Base-by-base conservation (phyloP, 2,113 vertebrate species). In the Neodontobutis hainanensis region DNA sequence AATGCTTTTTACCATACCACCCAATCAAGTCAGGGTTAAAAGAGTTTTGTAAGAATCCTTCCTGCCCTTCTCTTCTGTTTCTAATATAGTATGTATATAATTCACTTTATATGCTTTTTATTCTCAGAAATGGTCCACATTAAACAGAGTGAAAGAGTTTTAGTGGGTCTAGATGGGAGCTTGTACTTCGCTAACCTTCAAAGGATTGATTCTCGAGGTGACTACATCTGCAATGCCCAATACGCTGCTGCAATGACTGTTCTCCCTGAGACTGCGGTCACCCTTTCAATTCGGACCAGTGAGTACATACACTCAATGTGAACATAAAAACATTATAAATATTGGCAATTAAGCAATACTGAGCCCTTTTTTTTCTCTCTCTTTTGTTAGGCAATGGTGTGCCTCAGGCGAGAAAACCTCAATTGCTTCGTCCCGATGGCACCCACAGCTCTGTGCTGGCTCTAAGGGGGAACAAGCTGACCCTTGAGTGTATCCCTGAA, bases 211-310 rank as follows among this genome's bases (percentile, higher is more conserved):
- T 93, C 89, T 68, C 91, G 87, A 65, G 75, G 91, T 0, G 95
- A 97, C 84, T 96, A 95, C 85, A 93, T 91, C 81, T 98, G 96
- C 83, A 83, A 95, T 0, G 94, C 94, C 1, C 93, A 95, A 80
- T 96, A 95, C 56, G 11, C 68, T 0, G 85, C 73, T 0, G 94
- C 94, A 57, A 88, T 93, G 38, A 95, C 94, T 32, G 93, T 96
- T 48, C 92, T 97, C 5, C 93, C 94, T 0, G 94, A 92, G 65
- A 91, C 93, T 0, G 83, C 90, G 0, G 92, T 96, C 16, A 76
- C 71, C 5, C 93, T 98, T n/a, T 87, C 32, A 0, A 94, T 98
- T 5, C 59, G 7, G 5, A 51, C 88, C 42, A 94, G 95, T 94
- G 73, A 91, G 95, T 85, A 2, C 15, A 46, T 11, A 6, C 60